Base-by-base conservation (phyloP, 2,797 vertebrate genomes). In the Sebastes cheni region DNA sequence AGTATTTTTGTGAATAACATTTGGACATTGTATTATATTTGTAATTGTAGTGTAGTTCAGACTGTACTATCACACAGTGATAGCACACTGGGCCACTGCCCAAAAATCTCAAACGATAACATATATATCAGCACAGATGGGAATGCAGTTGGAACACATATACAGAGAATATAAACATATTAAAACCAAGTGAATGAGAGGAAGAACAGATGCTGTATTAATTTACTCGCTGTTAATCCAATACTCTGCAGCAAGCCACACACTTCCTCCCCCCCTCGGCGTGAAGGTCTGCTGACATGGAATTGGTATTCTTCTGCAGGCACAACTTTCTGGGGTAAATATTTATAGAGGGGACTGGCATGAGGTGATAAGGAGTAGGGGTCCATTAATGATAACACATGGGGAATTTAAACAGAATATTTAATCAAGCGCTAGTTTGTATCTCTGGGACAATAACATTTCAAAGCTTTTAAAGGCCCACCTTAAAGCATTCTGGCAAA, bases 311-410 rank as follows among this genome's bases (percentile, higher is more conserved):
- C 94, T 87, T 86, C 84, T 73, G 88, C 83, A 90, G 89, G 80
- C 67, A 58, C 78, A 82, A 80, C 83, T 90, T 91, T 87, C 77
- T 77, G 81, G 89, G 90, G 90, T 94, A 96, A 95, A 96, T 96
- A 96, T 96, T 95, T 94, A 96, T 95, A 72, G 88, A 90, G 85
- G 89, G 91, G 84, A 92, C 94, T 96, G 95, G 90, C 79, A 90
- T 61, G 74, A 84, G 79, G 89, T 59, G 95, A 96, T 96, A 96
- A 96, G 93, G 83, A 92, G 85, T 82, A 85, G 75, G 87, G 91
- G 83, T 92, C 90, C 88, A 90, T 91, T 94, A 90, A 93, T 84
- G 93, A 95, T 94, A 95, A 93, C 91, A 80, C 82, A 72, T 52
- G 46, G 81, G 87, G 93, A 85, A 91, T 96, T 91, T 92, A 84